These are phyloP conservation scores for Podarcis siculus DNA, from an alignment of 2,797 vertebrate genomes.

Conservation along the genomic window DNA sequence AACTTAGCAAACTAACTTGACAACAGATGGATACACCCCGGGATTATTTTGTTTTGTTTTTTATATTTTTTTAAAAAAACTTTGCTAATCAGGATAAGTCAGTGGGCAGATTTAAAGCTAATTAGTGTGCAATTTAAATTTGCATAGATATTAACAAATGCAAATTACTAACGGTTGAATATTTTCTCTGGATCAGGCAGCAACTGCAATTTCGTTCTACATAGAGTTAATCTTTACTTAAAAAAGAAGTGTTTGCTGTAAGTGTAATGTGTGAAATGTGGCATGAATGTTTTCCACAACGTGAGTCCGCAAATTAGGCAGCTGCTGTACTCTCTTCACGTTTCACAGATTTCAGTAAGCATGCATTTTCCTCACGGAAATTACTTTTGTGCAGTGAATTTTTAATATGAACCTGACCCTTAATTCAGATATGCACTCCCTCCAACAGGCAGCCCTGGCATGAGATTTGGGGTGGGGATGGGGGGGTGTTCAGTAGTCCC, in stretches of 20 bases:
- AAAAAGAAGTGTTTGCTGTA: not conserved
- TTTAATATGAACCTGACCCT: not conserved
- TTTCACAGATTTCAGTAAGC: not conserved
- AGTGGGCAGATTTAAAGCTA: not conserved
- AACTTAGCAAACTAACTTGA: not conserved
- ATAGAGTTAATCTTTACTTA: not conserved
- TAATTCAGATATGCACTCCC: not conserved
- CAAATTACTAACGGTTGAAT: not conserved
- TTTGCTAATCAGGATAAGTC: not conserved
- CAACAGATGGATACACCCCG: not conserved
- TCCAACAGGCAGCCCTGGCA: not conserved
- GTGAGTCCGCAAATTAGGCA: not conserved
- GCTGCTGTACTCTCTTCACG: not conserved
- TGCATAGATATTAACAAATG: constrained; percentile 6
- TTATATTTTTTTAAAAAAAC: too few species aligned
- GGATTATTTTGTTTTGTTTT: too few species aligned
- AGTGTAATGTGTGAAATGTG: not conserved
- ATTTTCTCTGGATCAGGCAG: not conserved
- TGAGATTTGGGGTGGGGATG: not conserved
- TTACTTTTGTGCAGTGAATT: not conserved
- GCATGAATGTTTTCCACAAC: not conserved
- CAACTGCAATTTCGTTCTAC: not conserved
- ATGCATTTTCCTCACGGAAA: not conserved
- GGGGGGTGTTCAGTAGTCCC: too few species aligned
- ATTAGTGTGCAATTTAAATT: constrained; percentile 1